Evolutionary conservation across 2,113 vertebrate species (phyloP), one percentile per base, ranked within the genome.

Genomic region (Eonycteris spelaea): DNA sequence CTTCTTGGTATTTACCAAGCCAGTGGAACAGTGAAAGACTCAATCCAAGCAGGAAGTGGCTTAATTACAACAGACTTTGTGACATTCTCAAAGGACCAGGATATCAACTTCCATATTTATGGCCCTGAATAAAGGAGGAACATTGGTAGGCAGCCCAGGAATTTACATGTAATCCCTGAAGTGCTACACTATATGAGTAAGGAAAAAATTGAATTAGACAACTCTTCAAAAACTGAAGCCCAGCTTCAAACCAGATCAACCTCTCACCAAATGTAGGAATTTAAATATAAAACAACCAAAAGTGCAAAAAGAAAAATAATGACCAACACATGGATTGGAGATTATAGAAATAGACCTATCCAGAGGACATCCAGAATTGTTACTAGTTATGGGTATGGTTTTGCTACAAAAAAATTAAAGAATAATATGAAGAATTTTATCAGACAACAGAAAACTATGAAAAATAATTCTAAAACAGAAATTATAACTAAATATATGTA

Each of bases 401-500:
- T 30, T 43, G 0, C 18, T 70, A 92, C 0, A 51, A 61, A 59
- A 59, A 70, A 75, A 11, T 16, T 65, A 55, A 74, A 61, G 0
- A 85, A 43, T 45, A 63, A 35, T 28, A 53, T 80, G 4, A 3
- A 86, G 12, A 90, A 45, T 65, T 91, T 84, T 67, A 71, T 40
- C 26, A 61, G 9, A 48, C 14, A 74, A 68, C 4, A 45, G 21
- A 40, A 75, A 92, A 24, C 0, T 24, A 79, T 38, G 18, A 63
- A 80, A 67, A 84, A 40, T 40, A 45, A 91, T 30, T 1, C 2
- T 70, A 40, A 33, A 67, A 28, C 5, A 75, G 9, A 84, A 90
- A 91, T 79, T 77, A 40, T n/a, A 77, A 51, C 11, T 84, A 7
- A 53, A 67, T 33, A 14, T 84, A 94, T 53, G 12, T 55, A n/a